Conservation (phyloP, 2,113 vertebrate genomes). For the Carlito syrichta region DNA sequence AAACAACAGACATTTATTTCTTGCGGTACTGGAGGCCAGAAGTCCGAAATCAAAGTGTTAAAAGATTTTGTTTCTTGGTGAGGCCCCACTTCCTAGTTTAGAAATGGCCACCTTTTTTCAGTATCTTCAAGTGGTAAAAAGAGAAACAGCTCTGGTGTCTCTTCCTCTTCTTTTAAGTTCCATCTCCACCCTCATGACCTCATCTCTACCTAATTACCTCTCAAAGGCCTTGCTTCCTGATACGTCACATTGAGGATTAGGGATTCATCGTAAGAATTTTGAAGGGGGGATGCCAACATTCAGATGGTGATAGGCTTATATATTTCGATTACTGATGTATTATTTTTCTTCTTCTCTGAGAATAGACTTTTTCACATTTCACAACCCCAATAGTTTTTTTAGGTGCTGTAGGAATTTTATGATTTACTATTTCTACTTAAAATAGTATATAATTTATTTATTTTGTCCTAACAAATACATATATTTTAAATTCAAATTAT, state of each 20-base stretch:
- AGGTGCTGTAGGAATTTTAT: constrained; percentile 9
- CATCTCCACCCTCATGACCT: neutral
- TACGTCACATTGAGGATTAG: neutral
- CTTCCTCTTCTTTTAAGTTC: too few species aligned
- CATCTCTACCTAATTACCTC: neutral
- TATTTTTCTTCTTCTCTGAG: neutral
- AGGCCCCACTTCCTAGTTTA: neutral
- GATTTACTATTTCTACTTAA: neutral
- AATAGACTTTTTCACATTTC: neutral
- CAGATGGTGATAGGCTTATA: neutral
- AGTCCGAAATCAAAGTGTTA: neutral
- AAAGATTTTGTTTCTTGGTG: neutral
- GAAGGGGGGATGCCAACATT: neutral
- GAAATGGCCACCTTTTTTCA: neutral
- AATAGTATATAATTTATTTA: neutral
- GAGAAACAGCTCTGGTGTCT: neutral
- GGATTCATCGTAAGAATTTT: neutral
- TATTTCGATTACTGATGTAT: neutral
- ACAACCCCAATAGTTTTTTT: neutral
- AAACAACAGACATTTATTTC: neutral
- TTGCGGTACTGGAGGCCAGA: neutral
- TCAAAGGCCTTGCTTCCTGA: neutral
- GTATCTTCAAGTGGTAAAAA: neutral
- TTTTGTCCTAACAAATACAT: neutral
- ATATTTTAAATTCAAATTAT: neutral